Percentiles rank a stretch among this genome's conserved stretches.
These are phyloP conservation scores for Apeltes quadracus DNA, from an alignment of 2,113 vertebrate species.

Conservation along the genomic window DNA sequence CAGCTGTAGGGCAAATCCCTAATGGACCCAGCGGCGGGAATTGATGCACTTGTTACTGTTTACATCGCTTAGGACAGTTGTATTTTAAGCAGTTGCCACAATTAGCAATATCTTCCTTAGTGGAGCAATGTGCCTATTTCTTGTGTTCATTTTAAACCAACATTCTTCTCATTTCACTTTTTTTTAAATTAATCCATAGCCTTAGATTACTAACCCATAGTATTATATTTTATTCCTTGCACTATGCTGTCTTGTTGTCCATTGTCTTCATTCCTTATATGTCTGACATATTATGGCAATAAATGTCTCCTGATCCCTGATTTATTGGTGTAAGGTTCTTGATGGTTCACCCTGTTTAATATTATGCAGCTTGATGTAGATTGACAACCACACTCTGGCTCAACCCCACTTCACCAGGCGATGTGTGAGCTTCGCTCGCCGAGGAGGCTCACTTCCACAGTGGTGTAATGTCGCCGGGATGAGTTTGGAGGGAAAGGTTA, in stretches of 20 bases:
- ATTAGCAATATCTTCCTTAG: background rate
- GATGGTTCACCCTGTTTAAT: slow-evolving; percentile 3
- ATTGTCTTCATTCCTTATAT: too few species aligned
- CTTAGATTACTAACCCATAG: too few species aligned
- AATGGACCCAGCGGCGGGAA: slow-evolving; percentile 28
- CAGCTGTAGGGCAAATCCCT: slow-evolving; percentile 65
- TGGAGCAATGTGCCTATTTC: background rate
- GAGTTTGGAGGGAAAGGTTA: slow-evolving; percentile 67
- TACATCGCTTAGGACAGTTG: slow-evolving; percentile 7
- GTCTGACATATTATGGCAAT: too few species aligned
- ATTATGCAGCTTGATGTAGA: background rate
- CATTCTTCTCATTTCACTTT: background rate
- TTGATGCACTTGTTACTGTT: slow-evolving; percentile 30
- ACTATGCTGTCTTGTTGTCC: too few species aligned
- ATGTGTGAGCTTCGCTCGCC: slow-evolving; percentile 47
- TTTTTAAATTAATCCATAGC: too few species aligned
- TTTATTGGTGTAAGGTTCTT: slow-evolving; percentile 20
- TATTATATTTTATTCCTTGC: too few species aligned
- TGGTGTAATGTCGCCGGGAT: slow-evolving; percentile 24
- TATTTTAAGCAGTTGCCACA: background rate
- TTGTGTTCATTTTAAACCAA: background rate
- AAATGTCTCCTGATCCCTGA: too few species aligned
- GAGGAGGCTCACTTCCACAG: slow-evolving; percentile 38
- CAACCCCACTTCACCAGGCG: slow-evolving; percentile 43
- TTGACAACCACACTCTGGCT: slow-evolving; percentile 24